Evolutionary conservation across 2,888 invertebrate genomes (phyloP).

Genomic region (Fabriciana adippe): DNA sequence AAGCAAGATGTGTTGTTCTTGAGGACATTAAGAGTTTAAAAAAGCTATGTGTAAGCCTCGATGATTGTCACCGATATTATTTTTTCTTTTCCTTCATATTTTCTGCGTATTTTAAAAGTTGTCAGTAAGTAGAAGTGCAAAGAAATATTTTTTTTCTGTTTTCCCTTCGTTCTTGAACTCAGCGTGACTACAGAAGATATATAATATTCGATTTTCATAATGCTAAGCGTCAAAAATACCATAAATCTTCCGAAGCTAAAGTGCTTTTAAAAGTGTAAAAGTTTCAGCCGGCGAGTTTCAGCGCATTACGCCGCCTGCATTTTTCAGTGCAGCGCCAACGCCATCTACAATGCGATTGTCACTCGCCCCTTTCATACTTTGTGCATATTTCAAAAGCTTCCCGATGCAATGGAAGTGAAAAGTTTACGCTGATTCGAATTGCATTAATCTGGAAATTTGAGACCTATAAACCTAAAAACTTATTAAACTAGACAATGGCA

Average conservation of each 20-base stretch:
- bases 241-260: conserved; percentile 58
- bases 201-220: conserved; percentile 14
- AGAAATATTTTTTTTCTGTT: neutral
- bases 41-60: too few relatives aligned
- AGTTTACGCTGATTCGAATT: conserved; percentile 26
- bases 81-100: too few relatives aligned
- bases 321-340: conserved; percentile 29
- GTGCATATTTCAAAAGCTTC: conserved; percentile 35
- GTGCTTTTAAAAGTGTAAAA: conserved; percentile 50
- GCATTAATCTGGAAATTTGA: conserved; percentile 15
- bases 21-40: too few relatives aligned
- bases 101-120: neutral
- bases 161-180: neutral
- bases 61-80: too few relatives aligned
- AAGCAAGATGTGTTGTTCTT: neutral
- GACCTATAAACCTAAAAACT: neutral
- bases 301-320: conserved; percentile 29
- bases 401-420: conserved; percentile 29
- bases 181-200: neutral
- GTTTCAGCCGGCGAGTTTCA: conserved; percentile 46
- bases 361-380: conserved; percentile 33
- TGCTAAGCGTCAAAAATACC: conserved; percentile 48
- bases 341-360: conserved; percentile 37
- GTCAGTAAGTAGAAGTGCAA: too few relatives aligned
- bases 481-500: neutral